phyloP scores from a whole-genome alignment of 37 sponge, comb jelly and placozoan species.

The Corticium candelabrum region DNA sequence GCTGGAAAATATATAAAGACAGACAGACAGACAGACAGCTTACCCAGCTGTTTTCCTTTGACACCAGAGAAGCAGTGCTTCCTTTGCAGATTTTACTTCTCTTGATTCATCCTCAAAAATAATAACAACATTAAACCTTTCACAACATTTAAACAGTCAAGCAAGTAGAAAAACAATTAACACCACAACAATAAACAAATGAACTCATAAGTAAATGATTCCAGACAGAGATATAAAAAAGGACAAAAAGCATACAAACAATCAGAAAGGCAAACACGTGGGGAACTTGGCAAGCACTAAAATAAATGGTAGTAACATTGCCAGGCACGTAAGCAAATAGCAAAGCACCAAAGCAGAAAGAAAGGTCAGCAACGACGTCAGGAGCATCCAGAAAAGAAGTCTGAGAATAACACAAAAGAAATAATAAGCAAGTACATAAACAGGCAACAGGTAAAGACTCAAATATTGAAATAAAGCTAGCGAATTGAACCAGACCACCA shows the following conservation, averaged over 20 bases:
- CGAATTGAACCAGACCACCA: too few species aligned
- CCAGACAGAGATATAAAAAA: not conserved
- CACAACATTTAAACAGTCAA: not conserved
- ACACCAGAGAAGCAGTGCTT: slow-evolving; percentile 92
- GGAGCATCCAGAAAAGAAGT: not conserved
- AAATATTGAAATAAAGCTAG: too few species aligned
- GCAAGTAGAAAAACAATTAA: too few species aligned
- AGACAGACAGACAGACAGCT: too few species aligned
- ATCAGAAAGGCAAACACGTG: not conserved
- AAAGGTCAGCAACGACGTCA: not conserved
- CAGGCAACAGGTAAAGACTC: too few species aligned
- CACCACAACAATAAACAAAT: not conserved
- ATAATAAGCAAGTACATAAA: too few species aligned
- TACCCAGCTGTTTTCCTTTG: slow-evolving; percentile 87
- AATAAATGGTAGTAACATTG: not conserved
- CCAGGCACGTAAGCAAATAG: not conserved
- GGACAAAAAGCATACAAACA: not conserved
- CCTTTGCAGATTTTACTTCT: slow-evolving; percentile 88
- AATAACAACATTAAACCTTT: not conserved
- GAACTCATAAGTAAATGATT: not conserved
- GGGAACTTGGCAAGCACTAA: not conserved
- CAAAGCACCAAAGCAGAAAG: not conserved
- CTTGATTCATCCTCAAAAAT: slow-evolving; percentile 40
- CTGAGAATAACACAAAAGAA: too few species aligned
- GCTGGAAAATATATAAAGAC: too few species aligned